A percentile compares a stretch with the other conserved stretches of the same genome.
Conservation (phyloP, 2,113 vertebrate species). For the Sinocyclocheilus rhinocerous region DNA sequence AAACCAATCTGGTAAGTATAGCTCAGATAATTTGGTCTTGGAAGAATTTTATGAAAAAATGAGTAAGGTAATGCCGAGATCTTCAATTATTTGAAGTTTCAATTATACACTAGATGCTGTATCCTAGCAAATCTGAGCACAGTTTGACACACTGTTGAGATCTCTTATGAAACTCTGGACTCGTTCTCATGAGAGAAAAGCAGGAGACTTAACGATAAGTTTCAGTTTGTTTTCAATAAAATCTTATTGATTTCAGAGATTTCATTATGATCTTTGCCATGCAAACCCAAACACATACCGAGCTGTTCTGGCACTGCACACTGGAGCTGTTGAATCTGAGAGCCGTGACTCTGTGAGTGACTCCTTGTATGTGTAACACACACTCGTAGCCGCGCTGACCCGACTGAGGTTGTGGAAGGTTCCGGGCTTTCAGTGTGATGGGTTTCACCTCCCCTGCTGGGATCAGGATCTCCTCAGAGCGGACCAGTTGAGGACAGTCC, state of each 20-base stretch:
- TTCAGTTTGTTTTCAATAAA: background rate
- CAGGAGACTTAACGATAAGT: background rate
- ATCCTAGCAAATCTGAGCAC: background rate
- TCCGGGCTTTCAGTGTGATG: conserved; percentile 93
- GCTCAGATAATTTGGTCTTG: background rate
- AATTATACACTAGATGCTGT: too few relatives aligned
- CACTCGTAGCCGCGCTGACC: conserved; percentile 98
- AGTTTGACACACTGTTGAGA: background rate
- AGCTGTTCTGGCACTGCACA: conserved; percentile 98
- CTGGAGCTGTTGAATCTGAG: conserved; percentile 99
- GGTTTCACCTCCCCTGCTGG: conserved; percentile 95
- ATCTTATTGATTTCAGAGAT: background rate
- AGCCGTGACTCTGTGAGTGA: conserved; percentile 89
- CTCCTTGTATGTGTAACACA: conserved; percentile 89
- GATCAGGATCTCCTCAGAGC: conserved; percentile 93
- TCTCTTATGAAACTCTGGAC: too few relatives aligned
- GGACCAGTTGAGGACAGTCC: conserved; percentile 97
- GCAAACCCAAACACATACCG: conserved; percentile 78
- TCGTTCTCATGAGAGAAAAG: background rate
- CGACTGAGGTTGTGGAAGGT: conserved; percentile 95
- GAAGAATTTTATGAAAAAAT: background rate
- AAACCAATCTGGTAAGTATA: background rate
- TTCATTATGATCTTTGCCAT: background rate
- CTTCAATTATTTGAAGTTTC: too few relatives aligned
- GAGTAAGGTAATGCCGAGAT: background rate